phyloP scores from a whole-genome alignment of 2,113 vertebrate genomes.

The Sigmodon hispidus region DNA sequence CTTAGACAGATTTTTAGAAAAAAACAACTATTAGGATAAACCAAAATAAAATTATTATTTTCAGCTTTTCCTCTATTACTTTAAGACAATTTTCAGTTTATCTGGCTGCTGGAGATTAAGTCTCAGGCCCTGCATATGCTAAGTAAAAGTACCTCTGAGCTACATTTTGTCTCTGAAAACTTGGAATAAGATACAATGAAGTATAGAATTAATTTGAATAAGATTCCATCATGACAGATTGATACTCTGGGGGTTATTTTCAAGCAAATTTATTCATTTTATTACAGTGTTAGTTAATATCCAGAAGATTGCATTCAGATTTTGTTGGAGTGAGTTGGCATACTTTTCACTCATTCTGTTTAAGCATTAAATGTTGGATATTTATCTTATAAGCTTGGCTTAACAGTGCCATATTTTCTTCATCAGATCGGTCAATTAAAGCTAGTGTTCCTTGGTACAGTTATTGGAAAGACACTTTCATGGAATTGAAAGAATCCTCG shows the following conservation, averaged over 20 bases:
- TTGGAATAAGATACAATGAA: neutral
- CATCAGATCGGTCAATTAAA: slow-evolving; percentile 94
- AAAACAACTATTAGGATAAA: slow-evolving; percentile 18
- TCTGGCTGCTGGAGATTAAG: neutral
- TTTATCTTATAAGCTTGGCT: slow-evolving; percentile 77
- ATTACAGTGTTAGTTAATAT: slow-evolving; percentile 11
- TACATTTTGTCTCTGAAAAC: neutral
- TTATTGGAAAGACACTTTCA: slow-evolving; percentile 94
- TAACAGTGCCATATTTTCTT: slow-evolving; percentile 88
- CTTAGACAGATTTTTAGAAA: slow-evolving; percentile 39
- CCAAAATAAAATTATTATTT: neutral
- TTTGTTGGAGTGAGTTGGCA: slow-evolving; percentile 39
- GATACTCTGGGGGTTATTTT: neutral
- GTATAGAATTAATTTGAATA: slow-evolving; percentile 1
- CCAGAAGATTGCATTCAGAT: slow-evolving; percentile 13
- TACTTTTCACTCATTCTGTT: slow-evolving; percentile 44
- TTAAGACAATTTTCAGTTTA: neutral
- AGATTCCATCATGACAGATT: slow-evolving; percentile 19
- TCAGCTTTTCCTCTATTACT: neutral
- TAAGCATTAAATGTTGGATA: slow-evolving; percentile 67
- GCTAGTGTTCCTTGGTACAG: slow-evolving; percentile 94
- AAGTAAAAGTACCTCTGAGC: neutral
- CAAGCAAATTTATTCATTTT: slow-evolving; percentile 30
- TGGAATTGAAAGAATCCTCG: slow-evolving; percentile 91
- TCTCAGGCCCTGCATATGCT: neutral